These are phyloP conservation scores for Heliconius sara DNA, from an alignment of 2,888 invertebrate genomes.

Conservation along the genomic window DNA sequence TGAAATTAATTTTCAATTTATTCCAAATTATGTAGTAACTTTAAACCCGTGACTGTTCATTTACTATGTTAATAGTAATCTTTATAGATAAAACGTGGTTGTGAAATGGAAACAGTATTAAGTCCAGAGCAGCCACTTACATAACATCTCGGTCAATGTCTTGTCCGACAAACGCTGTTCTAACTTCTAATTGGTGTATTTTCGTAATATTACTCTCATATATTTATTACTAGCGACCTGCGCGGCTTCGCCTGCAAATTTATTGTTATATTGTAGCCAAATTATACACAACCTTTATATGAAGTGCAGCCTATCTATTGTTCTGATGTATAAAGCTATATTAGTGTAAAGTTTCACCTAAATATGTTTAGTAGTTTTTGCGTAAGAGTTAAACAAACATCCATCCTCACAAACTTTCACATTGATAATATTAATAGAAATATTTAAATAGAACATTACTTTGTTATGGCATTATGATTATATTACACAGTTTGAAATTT, in stretches of 20 bases:
- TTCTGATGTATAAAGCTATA: too few species aligned
- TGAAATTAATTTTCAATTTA: not conserved
- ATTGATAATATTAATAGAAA: too few species aligned
- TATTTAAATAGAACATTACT: constrained; percentile 3
- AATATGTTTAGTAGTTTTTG: too few species aligned
- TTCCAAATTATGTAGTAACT: not conserved
- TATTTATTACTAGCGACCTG: too few species aligned
- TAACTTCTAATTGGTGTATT: constrained; percentile 43
- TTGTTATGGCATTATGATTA: constrained; percentile 14
- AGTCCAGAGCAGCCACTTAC: constrained; percentile 44
- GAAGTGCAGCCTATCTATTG: too few species aligned
- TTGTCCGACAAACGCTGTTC: constrained; percentile 41
- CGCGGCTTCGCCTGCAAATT: too few species aligned
- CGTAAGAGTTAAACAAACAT: too few species aligned
- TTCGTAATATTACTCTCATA: constrained; percentile 36
- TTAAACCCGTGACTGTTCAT: not conserved
- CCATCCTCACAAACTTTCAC: too few species aligned
- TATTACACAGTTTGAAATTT: constrained; percentile 1
- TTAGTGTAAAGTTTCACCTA: too few species aligned
- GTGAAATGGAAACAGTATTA: constrained; percentile 34
- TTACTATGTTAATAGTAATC: not conserved
- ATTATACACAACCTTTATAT: too few species aligned
- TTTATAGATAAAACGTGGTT: constrained; percentile 33
- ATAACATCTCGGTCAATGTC: constrained; percentile 55
- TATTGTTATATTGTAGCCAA: too few species aligned